Evolutionary conservation across 2,113 vertebrate species (phyloP).

Genomic region (Dipodomys spectabilis): DNA sequence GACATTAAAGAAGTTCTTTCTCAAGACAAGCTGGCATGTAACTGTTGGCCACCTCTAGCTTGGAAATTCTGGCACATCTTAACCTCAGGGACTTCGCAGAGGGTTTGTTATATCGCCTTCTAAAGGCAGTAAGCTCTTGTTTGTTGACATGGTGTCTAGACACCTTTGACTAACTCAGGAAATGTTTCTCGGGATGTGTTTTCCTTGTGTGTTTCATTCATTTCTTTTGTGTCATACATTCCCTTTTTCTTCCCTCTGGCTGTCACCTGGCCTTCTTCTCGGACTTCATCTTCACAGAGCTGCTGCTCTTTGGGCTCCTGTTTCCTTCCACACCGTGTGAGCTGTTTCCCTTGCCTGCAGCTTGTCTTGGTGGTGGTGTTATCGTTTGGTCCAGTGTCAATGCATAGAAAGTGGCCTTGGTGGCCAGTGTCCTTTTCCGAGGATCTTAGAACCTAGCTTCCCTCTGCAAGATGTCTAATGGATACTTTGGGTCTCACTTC

Average conservation of each 20-base stretch:
- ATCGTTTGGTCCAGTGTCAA: not conserved
- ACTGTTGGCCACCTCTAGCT: not conserved
- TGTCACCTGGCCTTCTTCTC: accelerated
- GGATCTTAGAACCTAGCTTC: no score
- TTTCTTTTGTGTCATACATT: no score
- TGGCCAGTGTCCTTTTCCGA: accelerated
- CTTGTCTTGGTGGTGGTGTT: not conserved
- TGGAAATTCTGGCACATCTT: not conserved
- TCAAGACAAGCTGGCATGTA: no score
- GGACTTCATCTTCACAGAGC: not conserved
- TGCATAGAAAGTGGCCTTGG: no score
- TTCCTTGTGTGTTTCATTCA: accelerated
- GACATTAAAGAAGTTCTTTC: no score
- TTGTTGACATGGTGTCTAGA: no score
- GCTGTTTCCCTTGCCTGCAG: not conserved
- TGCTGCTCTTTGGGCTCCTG: accelerated
- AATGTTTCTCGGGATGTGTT: not conserved
- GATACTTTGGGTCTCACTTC: not conserved
- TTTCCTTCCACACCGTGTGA: accelerated
- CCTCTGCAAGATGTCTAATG: not conserved
- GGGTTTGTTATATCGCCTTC: no score
- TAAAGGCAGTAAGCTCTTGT: no score
- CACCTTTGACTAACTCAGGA: no score
- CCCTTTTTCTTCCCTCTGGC: not conserved
- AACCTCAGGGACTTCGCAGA: not conserved